These are phyloP conservation scores for Lagorchestes hirsutus DNA, from an alignment of 2,797 vertebrate genomes.

Conservation along the genomic window DNA sequence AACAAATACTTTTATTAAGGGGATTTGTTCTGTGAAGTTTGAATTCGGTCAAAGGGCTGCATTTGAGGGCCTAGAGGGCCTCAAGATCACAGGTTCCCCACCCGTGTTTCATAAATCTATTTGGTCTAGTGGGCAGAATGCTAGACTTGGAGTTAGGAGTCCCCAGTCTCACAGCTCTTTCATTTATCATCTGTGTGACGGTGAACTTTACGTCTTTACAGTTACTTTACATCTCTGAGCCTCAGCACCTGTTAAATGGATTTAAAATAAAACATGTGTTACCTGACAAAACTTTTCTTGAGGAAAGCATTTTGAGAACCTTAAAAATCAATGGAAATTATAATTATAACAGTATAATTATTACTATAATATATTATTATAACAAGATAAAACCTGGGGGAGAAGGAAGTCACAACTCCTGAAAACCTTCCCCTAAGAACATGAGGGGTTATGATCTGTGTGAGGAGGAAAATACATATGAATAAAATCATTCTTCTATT, in stretches of 20 bases:
- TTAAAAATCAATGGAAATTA: neutral
- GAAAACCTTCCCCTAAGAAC: neutral
- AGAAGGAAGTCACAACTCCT: neutral
- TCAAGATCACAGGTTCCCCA: rapidly evolving
- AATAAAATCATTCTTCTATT: neutral
- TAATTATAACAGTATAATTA: neutral
- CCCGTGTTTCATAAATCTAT: neutral
- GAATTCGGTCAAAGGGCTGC: neutral
- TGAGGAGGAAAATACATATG: neutral
- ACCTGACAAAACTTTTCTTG: neutral
- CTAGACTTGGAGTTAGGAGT: neutral
- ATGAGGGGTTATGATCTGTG: neutral
- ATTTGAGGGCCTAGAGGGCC: too few relatives aligned
- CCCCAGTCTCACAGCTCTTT: neutral
- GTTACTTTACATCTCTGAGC: neutral
- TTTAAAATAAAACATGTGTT: neutral
- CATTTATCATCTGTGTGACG: neutral
- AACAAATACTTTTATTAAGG: too few relatives aligned
- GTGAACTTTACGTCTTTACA: neutral
- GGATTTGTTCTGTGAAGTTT: slow-evolving; percentile 53
- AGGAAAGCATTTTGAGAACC: neutral
- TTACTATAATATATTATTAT: neutral
- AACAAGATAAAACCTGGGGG: neutral
- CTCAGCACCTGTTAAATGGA: neutral
- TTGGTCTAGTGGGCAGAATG: neutral